phyloP scores from a whole-genome alignment of 2,888 invertebrate genomes.

The Meiosimyza decipiens region DNA sequence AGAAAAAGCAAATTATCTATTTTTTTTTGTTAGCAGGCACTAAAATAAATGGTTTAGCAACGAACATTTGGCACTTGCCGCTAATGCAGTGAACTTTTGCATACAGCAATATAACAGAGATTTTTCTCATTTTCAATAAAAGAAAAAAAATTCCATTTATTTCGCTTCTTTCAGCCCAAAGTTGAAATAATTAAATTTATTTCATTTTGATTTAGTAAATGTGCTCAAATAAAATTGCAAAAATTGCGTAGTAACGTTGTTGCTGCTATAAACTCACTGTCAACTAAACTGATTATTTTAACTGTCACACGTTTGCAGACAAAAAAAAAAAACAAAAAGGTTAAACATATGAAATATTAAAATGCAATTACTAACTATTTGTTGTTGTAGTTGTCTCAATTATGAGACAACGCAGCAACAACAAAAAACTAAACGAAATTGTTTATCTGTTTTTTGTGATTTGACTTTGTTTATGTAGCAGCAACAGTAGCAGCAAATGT shows the following conservation, averaged over 20 bases:
- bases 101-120: too few relatives aligned
- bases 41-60: too few relatives aligned
- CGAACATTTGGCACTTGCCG: too few relatives aligned
- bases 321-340: neutral
- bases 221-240: neutral
- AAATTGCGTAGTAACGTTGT: neutral
- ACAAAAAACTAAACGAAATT: neutral
- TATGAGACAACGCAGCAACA: neutral
- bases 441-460: neutral
- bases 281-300: too few relatives aligned
- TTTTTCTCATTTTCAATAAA: too few relatives aligned
- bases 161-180: neutral
- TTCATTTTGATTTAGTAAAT: neutral
- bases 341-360: conserved; percentile 23
- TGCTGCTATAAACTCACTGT: too few relatives aligned
- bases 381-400: neutral
- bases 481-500: conserved; percentile 2
- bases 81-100: too few relatives aligned
- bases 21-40: too few relatives aligned
- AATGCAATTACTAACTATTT: conserved; percentile 19
- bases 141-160: neutral
- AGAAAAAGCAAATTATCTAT: too few relatives aligned
- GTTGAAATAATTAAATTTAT: conserved; percentile 1
- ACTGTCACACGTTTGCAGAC: too few relatives aligned
- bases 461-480: neutral